Conservation (phyloP, 2,113 vertebrate species). For the Cephalopterus ornatus region DNA sequence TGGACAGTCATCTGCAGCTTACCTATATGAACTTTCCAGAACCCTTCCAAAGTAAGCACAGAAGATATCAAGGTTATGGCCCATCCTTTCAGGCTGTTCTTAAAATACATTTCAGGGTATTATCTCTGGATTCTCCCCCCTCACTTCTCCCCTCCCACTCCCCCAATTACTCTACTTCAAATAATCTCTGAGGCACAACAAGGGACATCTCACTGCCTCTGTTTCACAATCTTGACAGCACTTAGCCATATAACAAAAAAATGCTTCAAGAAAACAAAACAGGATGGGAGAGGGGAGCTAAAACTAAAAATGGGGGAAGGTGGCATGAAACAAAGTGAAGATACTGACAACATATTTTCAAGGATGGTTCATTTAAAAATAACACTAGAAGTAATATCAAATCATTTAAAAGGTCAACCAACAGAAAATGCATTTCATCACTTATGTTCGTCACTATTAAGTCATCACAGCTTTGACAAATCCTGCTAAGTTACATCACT, state of each 20-base stretch:
- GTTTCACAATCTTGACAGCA: neutral
- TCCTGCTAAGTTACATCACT: neutral
- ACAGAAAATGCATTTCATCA: neutral
- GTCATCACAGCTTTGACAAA: constrained; percentile 39
- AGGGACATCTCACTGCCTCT: neutral
- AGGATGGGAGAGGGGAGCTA: neutral
- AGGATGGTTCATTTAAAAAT: constrained; percentile 34
- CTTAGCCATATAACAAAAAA: neutral
- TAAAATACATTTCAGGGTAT: neutral
- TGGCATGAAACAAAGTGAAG: neutral
- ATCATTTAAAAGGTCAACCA: constrained; percentile 23
- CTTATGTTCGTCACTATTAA: constrained; percentile 11
- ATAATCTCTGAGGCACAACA: neutral
- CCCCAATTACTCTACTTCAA: neutral
- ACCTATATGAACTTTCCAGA: neutral
- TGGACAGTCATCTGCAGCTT: neutral
- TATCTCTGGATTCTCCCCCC: neutral
- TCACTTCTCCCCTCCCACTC: too few species aligned
- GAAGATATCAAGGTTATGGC: neutral
- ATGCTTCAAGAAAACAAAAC: neutral
- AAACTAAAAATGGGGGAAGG: neutral
- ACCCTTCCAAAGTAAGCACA: neutral
- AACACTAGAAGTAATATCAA: constrained; percentile 14
- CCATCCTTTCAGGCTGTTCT: neutral
- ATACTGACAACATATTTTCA: neutral